phyloP scores from a whole-genome alignment of 2,888 invertebrate species.

The Cryptophagus acutangulus region DNA sequence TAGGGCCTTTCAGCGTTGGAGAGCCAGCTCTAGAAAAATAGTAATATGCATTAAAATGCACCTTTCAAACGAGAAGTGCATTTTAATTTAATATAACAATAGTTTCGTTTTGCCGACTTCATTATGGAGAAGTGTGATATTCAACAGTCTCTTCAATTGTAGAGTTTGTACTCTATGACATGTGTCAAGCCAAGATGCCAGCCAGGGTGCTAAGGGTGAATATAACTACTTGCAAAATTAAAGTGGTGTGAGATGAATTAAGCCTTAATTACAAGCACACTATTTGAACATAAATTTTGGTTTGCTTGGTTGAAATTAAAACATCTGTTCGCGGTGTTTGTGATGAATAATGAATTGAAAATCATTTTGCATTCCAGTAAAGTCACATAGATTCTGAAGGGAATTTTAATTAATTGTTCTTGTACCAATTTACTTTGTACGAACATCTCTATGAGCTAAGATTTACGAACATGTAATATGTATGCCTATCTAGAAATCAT shows the following conservation, averaged over 20 bases:
- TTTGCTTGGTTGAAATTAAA: conserved; percentile 16
- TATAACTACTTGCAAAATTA: conserved; percentile 20
- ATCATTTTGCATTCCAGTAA: conserved; percentile 1
- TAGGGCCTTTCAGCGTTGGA: no score
- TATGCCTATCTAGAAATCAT: no score
- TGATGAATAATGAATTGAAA: conserved; percentile 5
- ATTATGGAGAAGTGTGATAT: conserved; percentile 8
- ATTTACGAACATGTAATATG: no score
- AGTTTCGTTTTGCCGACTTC: conserved; percentile 2
- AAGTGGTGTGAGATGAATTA: conserved; percentile 21
- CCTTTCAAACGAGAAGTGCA: background rate
- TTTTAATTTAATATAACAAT: conserved; percentile 7
- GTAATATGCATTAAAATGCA: background rate
- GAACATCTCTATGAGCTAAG: no score
- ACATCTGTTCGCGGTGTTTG: conserved; percentile 12
- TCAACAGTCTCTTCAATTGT: conserved; percentile 12
- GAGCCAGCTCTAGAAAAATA: background rate
- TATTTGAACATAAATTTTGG: conserved; percentile 20
- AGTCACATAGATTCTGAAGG: no score
- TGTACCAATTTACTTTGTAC: no score
- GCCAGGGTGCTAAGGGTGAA: conserved; percentile 15
- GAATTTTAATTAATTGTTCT: no score
- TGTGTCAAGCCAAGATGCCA: conserved; percentile 24
- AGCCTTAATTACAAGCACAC: conserved; percentile 20
- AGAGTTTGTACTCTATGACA: conserved; percentile 18